Evolutionary conservation across 2,113 vertebrate genomes (phyloP).

Genomic region (Lampris incognitus): DNA sequence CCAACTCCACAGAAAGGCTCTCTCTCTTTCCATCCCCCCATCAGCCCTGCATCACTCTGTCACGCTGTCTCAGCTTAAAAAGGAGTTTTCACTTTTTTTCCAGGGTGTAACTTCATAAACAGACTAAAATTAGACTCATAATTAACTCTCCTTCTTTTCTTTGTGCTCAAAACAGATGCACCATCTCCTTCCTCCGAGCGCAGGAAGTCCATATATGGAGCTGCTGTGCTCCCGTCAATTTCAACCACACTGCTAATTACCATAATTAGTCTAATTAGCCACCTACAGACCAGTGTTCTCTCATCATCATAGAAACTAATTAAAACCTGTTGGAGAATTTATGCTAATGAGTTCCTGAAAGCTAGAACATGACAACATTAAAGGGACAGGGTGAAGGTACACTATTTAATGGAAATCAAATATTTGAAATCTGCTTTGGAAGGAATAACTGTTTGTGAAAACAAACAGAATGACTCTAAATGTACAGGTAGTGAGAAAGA

Average conservation of each 20-base stretch:
- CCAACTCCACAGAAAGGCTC: conserved; percentile 63
- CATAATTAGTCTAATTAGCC: neutral
- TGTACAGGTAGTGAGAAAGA: too few species aligned
- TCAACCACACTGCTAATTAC: conserved; percentile 1
- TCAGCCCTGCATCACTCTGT: conserved; percentile 40
- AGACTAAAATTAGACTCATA: conserved; percentile 52
- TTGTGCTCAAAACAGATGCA: neutral
- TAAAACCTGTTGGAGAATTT: neutral
- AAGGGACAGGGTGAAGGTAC: too few species aligned
- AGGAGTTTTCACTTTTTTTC: conserved; percentile 20
- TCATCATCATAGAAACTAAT: neutral
- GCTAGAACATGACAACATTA: too few species aligned
- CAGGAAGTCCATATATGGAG: too few species aligned
- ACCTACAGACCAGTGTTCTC: neutral
- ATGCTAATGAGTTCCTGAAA: too few species aligned
- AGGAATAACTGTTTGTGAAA: too few species aligned
- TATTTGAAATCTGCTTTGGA: too few species aligned
- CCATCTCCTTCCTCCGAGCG: too few species aligned
- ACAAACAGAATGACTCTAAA: too few species aligned
- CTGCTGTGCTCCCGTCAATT: neutral
- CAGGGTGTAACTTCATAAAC: conserved; percentile 37
- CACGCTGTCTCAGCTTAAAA: conserved; percentile 52
- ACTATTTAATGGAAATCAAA: too few species aligned
- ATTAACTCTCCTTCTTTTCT: conserved; percentile 22
- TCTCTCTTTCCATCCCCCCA: neutral